Percentiles rank a stretch among this genome's conserved stretches.
Evolutionary conservation across 1,140 invertebrate species (phyloP).

Genomic region (Marisa cornuarietis): DNA sequence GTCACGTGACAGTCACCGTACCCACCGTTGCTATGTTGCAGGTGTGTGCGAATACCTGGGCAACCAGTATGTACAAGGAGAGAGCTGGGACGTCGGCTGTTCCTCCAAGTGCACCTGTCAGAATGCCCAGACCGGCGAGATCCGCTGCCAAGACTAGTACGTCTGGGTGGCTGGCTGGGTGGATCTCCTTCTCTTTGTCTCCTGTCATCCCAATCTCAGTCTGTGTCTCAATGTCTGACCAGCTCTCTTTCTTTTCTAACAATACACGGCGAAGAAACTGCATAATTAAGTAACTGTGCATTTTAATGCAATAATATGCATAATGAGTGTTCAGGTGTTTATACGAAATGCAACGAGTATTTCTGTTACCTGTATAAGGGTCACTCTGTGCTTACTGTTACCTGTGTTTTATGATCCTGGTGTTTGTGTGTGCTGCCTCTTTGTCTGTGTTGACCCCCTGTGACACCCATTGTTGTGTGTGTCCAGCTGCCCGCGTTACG

Average conservation of each 20-base stretch:
- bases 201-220: background rate
- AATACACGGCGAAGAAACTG: too few species aligned
- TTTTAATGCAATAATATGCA: background rate
- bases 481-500: slow-evolving; percentile 47
- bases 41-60: slow-evolving; percentile 32
- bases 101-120: slow-evolving; percentile 41
- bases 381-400: too few species aligned
- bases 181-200: background rate
- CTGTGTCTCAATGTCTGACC: background rate
- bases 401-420: too few species aligned
- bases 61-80: slow-evolving; percentile 39
- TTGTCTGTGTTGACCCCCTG: too few species aligned
- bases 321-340: too few species aligned
- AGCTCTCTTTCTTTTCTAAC: background rate
- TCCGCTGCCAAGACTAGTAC: slow-evolving; percentile 40
- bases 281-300: too few species aligned
- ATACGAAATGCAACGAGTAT: too few species aligned
- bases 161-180: background rate
- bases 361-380: too few species aligned
- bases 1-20: too few species aligned
- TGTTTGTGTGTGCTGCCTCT: too few species aligned
- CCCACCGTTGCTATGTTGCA: background rate
- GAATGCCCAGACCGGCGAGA: slow-evolving; percentile 35
- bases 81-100: slow-evolving; percentile 45
- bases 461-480: too few species aligned